Base-by-base conservation (phyloP, 2,797 vertebrate genomes). In the Syndactyla subalaris region DNA sequence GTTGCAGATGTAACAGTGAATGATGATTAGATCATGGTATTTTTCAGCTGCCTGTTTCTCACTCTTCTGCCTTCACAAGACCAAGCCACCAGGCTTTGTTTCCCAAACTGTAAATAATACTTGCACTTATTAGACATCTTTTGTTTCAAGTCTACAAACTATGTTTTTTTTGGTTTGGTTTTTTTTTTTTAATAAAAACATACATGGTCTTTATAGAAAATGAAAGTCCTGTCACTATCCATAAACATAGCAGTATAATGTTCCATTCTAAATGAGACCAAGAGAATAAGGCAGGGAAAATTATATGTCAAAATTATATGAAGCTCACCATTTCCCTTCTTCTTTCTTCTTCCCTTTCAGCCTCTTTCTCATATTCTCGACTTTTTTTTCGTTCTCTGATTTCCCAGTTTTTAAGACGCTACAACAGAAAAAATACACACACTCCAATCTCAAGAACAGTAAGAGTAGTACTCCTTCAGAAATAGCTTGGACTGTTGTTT, bases 371-470 rank as follows among this genome's bases (percentile, higher is more conserved):
- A 85, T 99, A 99, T 91, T 99, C 99, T 77, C 99, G 98, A 11
- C 98, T 98, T 97, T 99, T 99, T 97, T 99, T 99, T 92, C 99
- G 98, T 98, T 99, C 99, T 97, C 99, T 97, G 80, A 99, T 99
- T 98, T 99, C 99, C 99, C 99, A 99, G 97, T 99, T 99, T 97
- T 99, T 99, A 95, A 99, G 98, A 87, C 99, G 99, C 99, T 99
- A 92, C 73, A 94, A 97, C 10, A 86, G 91, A 95, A 94, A 73
- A 91, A 62, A 70, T n/a, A n/a, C 32, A 87, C 6, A 61, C 9
- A 20, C 16, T 86, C 6, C 12, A 73, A 61, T 72, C 29, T 87
- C 70, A 76, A 38, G 52, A 80, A 48, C 10, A n/a, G 89, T 68
- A 87, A 81, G 57, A 81, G 32, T 12, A 27, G 3, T 32, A 77